Conservation (phyloP, 2,113 vertebrate species). For the Nerophis ophidion region DNA sequence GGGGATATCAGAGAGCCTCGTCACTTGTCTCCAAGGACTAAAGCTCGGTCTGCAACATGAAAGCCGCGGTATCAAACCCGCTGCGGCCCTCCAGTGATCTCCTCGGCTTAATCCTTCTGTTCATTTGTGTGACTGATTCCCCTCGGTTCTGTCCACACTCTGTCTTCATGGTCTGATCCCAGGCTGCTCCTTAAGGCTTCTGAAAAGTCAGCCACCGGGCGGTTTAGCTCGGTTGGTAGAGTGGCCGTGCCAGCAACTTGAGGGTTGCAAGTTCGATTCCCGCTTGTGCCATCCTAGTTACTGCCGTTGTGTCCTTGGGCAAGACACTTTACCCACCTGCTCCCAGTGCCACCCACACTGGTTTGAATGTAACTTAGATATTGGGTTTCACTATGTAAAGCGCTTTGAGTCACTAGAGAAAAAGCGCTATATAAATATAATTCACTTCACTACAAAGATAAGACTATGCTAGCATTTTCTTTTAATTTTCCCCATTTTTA, state of each 20-base stretch:
- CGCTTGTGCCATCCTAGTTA: too few species aligned
- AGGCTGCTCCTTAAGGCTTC: slow-evolving; percentile 15
- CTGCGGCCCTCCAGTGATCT: slow-evolving; percentile 19
- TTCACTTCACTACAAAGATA: slow-evolving; percentile 19
- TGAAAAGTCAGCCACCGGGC: neutral
- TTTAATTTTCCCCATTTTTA: too few species aligned
- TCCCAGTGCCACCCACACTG: too few species aligned
- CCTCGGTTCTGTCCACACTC: slow-evolving; percentile 6
- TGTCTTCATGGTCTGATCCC: slow-evolving; percentile 9
- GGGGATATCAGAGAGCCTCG: slow-evolving; percentile 18
- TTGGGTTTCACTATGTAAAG: too few species aligned
- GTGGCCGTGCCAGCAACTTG: too few species aligned
- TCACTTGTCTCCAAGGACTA: slow-evolving; percentile 17
- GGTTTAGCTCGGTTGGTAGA: too few species aligned
- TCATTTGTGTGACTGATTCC: slow-evolving; percentile 23
- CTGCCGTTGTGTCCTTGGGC: too few species aligned
- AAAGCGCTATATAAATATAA: too few species aligned
- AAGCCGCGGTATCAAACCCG: slow-evolving; percentile 12
- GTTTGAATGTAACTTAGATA: too few species aligned
- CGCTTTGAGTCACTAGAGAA: too few species aligned
- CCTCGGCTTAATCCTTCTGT: slow-evolving; percentile 5
- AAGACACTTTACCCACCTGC: too few species aligned
- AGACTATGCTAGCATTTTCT: neutral
- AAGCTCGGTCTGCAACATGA: slow-evolving; percentile 8
- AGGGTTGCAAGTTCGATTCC: too few species aligned